Base-by-base conservation (phyloP, 2,797 vertebrate species). In the Parambassis ranga region DNA sequence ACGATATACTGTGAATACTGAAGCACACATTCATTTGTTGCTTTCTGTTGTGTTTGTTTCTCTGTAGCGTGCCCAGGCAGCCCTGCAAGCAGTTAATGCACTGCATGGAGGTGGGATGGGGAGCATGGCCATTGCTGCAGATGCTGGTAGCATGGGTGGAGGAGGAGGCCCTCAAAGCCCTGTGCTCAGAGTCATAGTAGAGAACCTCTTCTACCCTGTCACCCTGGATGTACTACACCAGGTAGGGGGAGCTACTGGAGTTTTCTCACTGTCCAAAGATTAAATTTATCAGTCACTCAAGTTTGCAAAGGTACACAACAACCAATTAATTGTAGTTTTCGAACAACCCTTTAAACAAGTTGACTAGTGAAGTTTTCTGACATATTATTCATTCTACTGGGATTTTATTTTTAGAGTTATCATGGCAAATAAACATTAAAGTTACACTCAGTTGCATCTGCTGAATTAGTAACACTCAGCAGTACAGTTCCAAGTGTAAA, bases 131-230 rank as follows among this genome's bases (percentile, higher is more conserved):
- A 87, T 91, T 37, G n/a, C 90, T 2, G 33, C 84, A 49, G 90
- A 91, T 30, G 85, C 92, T 0, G 83, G 92, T 3, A 93, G 94
- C 5, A 91, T 94, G 0, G 92, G 90, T 0, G 95, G 94, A 16
- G 95, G 93, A 27, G 70, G 5, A 1, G 39, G 49, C 1, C 51
- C 79, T 41, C 97, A 98, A 84, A 98, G 96, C 82, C 96, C 98
- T 0, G 98, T 99, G 20, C 93, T 99, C 13, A 86, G 96, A 79
- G 95, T 98, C 84, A 98, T 99, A 1, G 95, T 99, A 75, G 98
- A 99, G 75, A 99, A 99, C 74, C 96, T 99, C 19, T 98, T 99
- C 88, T 98, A 99, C 62, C 98, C 98, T 0, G 97, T 99, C 74
- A 98, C 97, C 44, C 87, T 99, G 57, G 97, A 99, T 15, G 97